These are phyloP conservation scores for Arbacia lixula DNA, from an alignment of 53 echinoderm and acorn worm species.

Conservation along the genomic window DNA sequence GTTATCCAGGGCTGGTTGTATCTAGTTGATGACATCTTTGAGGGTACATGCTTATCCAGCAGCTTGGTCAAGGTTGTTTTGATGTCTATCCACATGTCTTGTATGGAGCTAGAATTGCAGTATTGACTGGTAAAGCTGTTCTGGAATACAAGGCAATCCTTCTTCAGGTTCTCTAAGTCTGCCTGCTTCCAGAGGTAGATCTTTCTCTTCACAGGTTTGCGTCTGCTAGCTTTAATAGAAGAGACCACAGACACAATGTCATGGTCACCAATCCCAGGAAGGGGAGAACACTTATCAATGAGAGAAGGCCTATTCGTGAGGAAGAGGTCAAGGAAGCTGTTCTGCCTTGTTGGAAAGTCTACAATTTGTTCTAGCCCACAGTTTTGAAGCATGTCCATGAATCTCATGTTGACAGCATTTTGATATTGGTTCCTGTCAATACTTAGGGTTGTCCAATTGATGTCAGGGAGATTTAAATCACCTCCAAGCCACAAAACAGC, in stretches of 20 bases:
- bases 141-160: background rate
- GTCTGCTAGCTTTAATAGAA: background rate
- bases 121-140: background rate
- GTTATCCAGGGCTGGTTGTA: background rate
- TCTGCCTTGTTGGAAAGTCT: too few species aligned
- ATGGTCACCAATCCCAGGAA: background rate
- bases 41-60: background rate
- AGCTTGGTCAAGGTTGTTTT: background rate
- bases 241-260: background rate
- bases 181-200: background rate
- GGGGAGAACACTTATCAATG: too few species aligned
- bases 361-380: too few species aligned
- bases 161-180: background rate
- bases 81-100: background rate
- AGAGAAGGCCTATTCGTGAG: too few species aligned
- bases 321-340: too few species aligned
- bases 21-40: background rate
- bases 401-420: too few species aligned
- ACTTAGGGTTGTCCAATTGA: too few species aligned
- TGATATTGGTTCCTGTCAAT: too few species aligned
- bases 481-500: too few species aligned
- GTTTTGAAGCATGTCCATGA: too few species aligned
- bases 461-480: too few species aligned
- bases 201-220: background rate
- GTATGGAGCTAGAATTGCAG: background rate